phyloP scores from a whole-genome alignment of 2,797 vertebrate species.

The Liasis olivaceus region DNA sequence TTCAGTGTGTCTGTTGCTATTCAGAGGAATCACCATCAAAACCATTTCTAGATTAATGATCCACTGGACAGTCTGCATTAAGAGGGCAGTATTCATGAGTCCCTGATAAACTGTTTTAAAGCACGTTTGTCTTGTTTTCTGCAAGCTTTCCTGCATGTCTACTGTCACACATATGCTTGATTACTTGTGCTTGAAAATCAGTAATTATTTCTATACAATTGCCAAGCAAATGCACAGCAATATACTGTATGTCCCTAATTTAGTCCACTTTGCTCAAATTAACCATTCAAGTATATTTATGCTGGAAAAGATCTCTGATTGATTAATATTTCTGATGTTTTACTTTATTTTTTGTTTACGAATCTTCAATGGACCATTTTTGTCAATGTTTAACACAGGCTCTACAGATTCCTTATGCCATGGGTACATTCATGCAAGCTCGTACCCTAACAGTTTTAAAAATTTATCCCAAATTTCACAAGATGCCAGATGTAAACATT shows the following conservation, averaged over 20 bases:
- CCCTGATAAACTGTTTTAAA: background rate
- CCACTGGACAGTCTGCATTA: background rate
- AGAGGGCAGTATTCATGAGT: background rate
- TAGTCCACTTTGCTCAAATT: background rate
- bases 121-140: background rate
- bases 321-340: background rate
- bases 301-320: rapidly evolving
- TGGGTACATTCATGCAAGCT: background rate
- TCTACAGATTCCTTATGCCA: background rate
- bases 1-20: background rate
- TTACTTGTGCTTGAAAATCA: constrained; percentile 21
- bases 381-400: background rate
- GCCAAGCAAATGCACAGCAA: background rate
- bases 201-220: constrained; percentile 22
- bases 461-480: background rate
- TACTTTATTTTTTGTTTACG: background rate
- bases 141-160: constrained; percentile 1
- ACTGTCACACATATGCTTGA: constrained; percentile 47
- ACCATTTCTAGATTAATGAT: background rate
- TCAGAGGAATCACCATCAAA: background rate
- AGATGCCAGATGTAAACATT: background rate
- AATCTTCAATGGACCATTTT: background rate
- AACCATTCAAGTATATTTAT: background rate
- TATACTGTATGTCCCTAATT: background rate
- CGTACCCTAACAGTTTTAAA: background rate